phyloP scores from a whole-genome alignment of 2,888 invertebrate species.

The Caenorhabditis sp. region DNA sequence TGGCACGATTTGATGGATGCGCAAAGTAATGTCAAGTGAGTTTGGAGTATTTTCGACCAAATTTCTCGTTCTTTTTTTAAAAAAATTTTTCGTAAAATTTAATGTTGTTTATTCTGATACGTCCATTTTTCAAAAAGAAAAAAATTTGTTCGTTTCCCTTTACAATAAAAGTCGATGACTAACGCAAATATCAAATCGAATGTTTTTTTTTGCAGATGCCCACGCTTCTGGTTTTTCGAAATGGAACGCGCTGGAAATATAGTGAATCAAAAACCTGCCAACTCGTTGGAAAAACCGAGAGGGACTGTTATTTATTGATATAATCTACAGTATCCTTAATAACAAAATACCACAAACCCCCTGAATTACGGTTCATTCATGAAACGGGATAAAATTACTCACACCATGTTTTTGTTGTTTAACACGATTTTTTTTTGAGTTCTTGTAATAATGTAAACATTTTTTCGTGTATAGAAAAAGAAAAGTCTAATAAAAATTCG shows the following conservation, averaged over 20 bases:
- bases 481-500: neutral
- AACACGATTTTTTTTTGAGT: neutral
- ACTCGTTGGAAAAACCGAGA: neutral
- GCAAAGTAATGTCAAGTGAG: slow-evolving; percentile 24
- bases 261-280: slow-evolving; percentile 3
- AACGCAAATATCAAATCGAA: neutral
- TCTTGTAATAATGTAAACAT: neutral
- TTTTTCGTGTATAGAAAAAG: neutral
- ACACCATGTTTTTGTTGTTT: neutral
- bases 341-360: neutral
- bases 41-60: neutral
- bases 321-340: neutral
- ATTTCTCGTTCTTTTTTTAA: neutral
- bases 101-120: neutral
- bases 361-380: neutral
- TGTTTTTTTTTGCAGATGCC: slow-evolving; percentile 27
- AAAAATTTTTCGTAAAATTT: no score
- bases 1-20: slow-evolving; percentile 32
- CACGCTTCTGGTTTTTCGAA: slow-evolving; percentile 35
- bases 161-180: neutral
- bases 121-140: neutral
- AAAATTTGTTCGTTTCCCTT: neutral
- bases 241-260: slow-evolving; percentile 25
- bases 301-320: neutral
- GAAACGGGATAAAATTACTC: neutral